Conservation (phyloP, 2,797 vertebrate genomes). For the Esox masquinongy region DNA sequence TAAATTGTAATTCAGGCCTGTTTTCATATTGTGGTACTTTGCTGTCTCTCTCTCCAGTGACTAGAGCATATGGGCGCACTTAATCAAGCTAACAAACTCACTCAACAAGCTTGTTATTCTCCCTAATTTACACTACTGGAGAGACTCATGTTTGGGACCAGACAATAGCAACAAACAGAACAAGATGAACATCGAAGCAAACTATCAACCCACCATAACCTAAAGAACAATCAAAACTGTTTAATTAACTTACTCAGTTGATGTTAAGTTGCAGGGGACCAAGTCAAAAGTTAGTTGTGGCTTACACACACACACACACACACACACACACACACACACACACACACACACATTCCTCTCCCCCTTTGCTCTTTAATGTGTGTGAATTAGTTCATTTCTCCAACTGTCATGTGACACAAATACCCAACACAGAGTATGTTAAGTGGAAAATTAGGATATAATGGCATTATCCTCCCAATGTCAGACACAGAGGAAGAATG, state of each 20-base stretch:
- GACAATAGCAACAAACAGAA: slow-evolving; percentile 20
- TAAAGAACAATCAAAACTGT: slow-evolving; percentile 49
- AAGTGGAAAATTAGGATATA: slow-evolving; percentile 37
- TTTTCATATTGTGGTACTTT: slow-evolving; percentile 49
- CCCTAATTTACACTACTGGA: slow-evolving; percentile 49
- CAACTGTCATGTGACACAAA: background rate
- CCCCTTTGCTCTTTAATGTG: background rate
- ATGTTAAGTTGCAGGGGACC: slow-evolving; percentile 54
- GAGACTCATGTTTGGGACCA: slow-evolving; percentile 31
- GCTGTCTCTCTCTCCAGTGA: slow-evolving; percentile 48
- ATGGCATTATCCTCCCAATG: slow-evolving; percentile 38
- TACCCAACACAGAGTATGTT: slow-evolving; percentile 38
- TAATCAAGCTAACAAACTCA: slow-evolving; percentile 68
- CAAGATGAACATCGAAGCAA: slow-evolving; percentile 29
- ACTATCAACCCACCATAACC: slow-evolving; percentile 41
- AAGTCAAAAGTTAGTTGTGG: background rate
- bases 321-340: slow-evolving; percentile 8
- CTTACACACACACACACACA: slow-evolving; percentile 1
- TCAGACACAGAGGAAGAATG: slow-evolving; percentile 34
- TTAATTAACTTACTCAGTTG: slow-evolving; percentile 62
- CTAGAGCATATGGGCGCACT: slow-evolving; percentile 63
- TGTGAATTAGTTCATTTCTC: slow-evolving; percentile 23
- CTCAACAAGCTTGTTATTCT: slow-evolving; percentile 56
- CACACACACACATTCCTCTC: slow-evolving; percentile 8
- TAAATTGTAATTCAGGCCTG: slow-evolving; percentile 66